These are phyloP conservation scores for Apteryx owenii DNA, from an alignment of 2,113 vertebrate genomes.

Conservation along the genomic window DNA sequence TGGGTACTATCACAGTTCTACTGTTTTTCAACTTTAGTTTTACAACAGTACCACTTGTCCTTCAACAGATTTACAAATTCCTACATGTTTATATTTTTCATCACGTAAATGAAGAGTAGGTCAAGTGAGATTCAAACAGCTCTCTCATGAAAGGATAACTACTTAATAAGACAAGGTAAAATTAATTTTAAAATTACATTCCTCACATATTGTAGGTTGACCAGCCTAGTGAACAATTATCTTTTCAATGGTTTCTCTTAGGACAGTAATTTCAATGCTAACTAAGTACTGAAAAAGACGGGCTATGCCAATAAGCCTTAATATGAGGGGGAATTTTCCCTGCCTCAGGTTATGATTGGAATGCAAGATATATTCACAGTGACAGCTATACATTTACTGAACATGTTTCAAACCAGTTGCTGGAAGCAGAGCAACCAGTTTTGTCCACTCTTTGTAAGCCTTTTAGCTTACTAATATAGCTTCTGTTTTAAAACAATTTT, in stretches of 20 bases:
- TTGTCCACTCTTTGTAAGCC: neutral
- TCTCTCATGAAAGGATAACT: conserved; percentile 58
- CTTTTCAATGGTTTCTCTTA: conserved; percentile 69
- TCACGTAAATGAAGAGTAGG: conserved; percentile 41
- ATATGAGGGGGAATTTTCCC: conserved; percentile 69
- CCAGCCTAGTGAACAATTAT: conserved; percentile 70
- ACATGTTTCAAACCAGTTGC: conserved; percentile 30
- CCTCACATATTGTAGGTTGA: conserved; percentile 66
- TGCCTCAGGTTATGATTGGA: conserved; percentile 68
- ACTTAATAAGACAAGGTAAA: conserved; percentile 59
- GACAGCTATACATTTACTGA: conserved; percentile 67
- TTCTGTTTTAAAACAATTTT: neutral
- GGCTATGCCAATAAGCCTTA: conserved; percentile 63
- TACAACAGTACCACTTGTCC: neutral
- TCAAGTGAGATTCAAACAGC: conserved; percentile 54
- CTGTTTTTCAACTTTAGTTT: conserved; percentile 16
- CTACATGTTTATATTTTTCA: conserved; percentile 45
- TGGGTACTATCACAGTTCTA: neutral
- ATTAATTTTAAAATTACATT: conserved; percentile 70
- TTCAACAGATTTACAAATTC: conserved; percentile 60
- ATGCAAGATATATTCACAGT: conserved; percentile 66
- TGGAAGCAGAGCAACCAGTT: conserved; percentile 43
- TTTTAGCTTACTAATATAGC: neutral
- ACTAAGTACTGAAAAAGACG: conserved; percentile 56
- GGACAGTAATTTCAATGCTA: conserved; percentile 70